phyloP scores from a whole-genome alignment of 2,797 vertebrate genomes.

The Phrynocephalus guinanensis region DNA sequence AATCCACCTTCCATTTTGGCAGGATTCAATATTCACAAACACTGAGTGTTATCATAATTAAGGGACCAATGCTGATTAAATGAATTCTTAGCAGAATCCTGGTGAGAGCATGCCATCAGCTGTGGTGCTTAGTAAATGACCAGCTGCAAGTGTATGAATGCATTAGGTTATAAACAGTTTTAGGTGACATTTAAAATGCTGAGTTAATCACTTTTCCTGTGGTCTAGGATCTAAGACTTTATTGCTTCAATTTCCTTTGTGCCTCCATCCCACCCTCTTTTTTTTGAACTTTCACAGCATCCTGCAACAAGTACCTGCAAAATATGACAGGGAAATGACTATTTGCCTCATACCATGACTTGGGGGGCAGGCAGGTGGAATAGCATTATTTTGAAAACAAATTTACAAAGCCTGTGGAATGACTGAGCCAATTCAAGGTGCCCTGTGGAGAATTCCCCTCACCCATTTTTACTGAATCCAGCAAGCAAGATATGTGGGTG shows the following conservation, averaged over 20 bases:
- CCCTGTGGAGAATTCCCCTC: too few species aligned
- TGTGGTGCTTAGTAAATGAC: background rate
- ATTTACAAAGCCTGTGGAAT: background rate
- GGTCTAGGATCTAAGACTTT: background rate
- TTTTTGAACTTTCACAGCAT: slow-evolving; percentile 5
- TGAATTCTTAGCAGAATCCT: background rate
- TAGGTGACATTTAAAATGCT: slow-evolving; percentile 13
- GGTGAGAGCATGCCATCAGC: background rate
- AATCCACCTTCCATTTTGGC: background rate
- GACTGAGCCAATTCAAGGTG: background rate
- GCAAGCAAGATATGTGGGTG: too few species aligned
- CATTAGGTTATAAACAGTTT: slow-evolving; percentile 8
- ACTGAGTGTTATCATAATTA: background rate
- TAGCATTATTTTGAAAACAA: too few species aligned
- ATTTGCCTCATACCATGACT: background rate
- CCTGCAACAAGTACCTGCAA: slow-evolving; percentile 1
- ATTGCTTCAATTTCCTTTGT: background rate
- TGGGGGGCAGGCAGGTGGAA: too few species aligned
- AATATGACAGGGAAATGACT: background rate
- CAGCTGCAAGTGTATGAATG: background rate
- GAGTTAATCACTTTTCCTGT: background rate
- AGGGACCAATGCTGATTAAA: background rate
- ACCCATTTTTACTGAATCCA: too few species aligned
- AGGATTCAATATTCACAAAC: slow-evolving; percentile 18
- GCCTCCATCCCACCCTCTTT: background rate